A percentile compares a stretch with the other conserved stretches of the same genome.
These are phyloP conservation scores for Crax fasciolata DNA, from an alignment of 2,797 vertebrate genomes.

Conservation along the genomic window DNA sequence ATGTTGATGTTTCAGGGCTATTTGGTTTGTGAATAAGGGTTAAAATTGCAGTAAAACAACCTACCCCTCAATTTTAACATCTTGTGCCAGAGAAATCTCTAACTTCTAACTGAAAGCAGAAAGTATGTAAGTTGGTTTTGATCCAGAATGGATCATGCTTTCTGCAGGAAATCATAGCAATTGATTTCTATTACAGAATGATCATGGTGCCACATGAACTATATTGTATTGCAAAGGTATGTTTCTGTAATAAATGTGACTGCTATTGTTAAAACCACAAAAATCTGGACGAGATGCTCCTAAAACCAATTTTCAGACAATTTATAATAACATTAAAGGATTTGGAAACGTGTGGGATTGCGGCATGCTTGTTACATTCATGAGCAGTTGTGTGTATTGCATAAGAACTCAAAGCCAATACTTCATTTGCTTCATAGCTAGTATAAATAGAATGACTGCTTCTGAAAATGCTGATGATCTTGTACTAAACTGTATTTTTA, in stretches of 20 bases:
- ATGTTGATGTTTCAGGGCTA: conserved; percentile 35
- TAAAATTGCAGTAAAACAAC: conserved; percentile 76
- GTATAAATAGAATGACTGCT: not conserved
- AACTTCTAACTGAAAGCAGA: conserved; percentile 66
- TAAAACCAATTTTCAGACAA: not conserved
- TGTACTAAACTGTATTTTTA: not conserved
- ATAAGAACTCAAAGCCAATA: not conserved
- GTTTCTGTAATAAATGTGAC: conserved; percentile 41
- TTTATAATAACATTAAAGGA: not conserved
- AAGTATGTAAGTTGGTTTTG: conserved; percentile 77
- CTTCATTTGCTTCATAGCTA: not conserved
- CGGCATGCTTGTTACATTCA: not conserved
- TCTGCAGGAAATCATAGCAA: conserved; percentile 78
- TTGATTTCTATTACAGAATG: conserved; percentile 77
- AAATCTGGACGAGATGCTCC: not conserved
- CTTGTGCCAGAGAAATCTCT: conserved; percentile 30
- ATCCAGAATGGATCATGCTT: conserved; percentile 70
- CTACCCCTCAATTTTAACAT: conserved; percentile 61
- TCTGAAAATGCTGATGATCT: not conserved
- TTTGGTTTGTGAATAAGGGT: conserved; percentile 61
- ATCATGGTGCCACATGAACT: conserved; percentile 48
- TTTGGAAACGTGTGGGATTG: not conserved
- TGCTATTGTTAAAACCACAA: not conserved
- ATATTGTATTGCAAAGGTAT: conserved; percentile 65
- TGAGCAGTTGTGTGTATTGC: not conserved